phyloP scores from a whole-genome alignment of 2,888 invertebrate species.

The Cetonia aurata region DNA sequence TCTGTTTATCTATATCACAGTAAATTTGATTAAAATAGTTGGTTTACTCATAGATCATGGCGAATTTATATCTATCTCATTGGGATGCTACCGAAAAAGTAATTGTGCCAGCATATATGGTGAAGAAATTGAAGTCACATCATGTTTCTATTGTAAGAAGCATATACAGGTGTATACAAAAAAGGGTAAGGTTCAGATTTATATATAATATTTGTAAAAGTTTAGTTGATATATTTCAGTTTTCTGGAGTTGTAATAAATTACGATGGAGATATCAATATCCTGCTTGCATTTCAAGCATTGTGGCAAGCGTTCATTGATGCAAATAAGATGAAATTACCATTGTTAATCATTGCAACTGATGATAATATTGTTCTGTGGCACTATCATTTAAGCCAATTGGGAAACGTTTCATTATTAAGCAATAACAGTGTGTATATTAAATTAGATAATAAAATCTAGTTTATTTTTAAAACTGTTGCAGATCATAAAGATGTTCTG shows the following conservation, averaged over 20 bases:
- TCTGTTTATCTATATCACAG: constrained; percentile 6
- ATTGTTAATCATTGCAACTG: constrained; percentile 29
- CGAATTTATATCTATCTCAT: constrained; percentile 41
- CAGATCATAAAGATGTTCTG: constrained; percentile 25
- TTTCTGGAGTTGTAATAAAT: constrained; percentile 37
- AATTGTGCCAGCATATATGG: constrained; percentile 21
- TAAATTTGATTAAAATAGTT: background rate
- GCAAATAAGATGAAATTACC: constrained; percentile 21
- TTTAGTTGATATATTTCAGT: constrained; percentile 16
- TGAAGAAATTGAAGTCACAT: constrained; percentile 29
- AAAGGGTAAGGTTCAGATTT: constrained; percentile 29
- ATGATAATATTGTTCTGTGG: constrained; percentile 37
- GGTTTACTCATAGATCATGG: constrained; percentile 23
- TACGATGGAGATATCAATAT: constrained; percentile 36
- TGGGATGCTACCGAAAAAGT: constrained; percentile 36
- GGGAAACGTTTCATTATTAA: constrained; percentile 26
- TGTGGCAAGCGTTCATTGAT: constrained; percentile 34
- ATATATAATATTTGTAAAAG: constrained; percentile 7
- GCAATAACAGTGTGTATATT: constrained; percentile 22
- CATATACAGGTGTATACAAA: constrained; percentile 28
- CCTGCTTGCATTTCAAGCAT: constrained; percentile 24
- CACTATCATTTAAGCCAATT: constrained; percentile 35
- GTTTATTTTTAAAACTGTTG: constrained; percentile 8
- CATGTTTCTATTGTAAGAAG: constrained; percentile 31
- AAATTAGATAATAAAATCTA: background rate